Percentiles rank a stretch among this genome's conserved stretches.
phyloP scores from a whole-genome alignment of 2,113 vertebrate genomes.

The Dasyurus viverrinus region DNA sequence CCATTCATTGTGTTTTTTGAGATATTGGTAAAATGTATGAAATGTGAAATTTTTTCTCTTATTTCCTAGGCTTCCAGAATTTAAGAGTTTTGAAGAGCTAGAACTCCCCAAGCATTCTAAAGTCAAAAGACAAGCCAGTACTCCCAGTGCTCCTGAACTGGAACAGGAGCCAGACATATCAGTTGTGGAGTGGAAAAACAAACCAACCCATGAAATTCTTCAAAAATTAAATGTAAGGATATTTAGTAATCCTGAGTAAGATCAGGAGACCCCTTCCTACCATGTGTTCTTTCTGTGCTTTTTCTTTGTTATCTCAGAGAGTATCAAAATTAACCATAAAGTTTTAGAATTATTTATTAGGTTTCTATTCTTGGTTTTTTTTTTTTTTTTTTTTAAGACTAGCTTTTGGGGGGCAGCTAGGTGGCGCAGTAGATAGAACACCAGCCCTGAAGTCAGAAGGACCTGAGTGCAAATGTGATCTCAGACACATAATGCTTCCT shows the following conservation, averaged over 20 bases:
- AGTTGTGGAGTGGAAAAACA: slow-evolving; percentile 89
- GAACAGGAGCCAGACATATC: slow-evolving; percentile 92
- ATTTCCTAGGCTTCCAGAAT: slow-evolving; percentile 90
- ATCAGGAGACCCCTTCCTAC: background rate
- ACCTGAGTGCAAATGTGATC: no score
- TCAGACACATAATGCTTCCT: no score
- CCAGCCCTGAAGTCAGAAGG: no score
- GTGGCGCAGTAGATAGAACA: no score
- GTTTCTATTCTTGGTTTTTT: background rate
- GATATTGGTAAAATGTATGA: slow-evolving; percentile 29
- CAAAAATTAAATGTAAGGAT: slow-evolving; percentile 93
- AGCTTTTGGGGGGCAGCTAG: no score
- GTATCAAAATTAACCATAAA: background rate
- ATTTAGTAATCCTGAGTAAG: background rate
- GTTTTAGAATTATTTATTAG: background rate
- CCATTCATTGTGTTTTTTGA: background rate
- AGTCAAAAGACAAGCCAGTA: slow-evolving; percentile 96
- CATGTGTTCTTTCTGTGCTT: background rate
- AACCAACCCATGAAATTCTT: slow-evolving; percentile 90
- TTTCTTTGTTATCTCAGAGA: slow-evolving; percentile 3
- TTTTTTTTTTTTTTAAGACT: no score
- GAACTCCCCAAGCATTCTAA: slow-evolving; percentile 97
- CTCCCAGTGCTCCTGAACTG: slow-evolving; percentile 88
- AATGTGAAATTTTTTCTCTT: slow-evolving; percentile 24
- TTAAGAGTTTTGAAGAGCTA: slow-evolving; percentile 96